These are phyloP conservation scores for Noturus placidus DNA, from an alignment of 2,113 vertebrate species.

Conservation along the genomic window DNA sequence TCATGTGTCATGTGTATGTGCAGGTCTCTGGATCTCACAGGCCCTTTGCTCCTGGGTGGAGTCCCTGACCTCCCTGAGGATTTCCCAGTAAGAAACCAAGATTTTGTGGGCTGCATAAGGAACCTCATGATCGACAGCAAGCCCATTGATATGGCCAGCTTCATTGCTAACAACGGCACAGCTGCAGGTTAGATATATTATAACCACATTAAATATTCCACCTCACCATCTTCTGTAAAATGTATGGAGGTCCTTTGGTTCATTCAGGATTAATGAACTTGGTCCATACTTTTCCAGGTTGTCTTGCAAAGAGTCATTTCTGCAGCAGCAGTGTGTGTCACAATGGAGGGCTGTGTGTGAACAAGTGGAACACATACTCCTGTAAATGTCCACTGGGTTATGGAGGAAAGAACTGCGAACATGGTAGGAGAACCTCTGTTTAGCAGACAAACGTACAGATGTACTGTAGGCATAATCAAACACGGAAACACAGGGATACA, in stretches of 20 bases:
- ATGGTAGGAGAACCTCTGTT: slow-evolving; percentile 68
- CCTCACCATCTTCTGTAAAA: background rate
- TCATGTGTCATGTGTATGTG: slow-evolving; percentile 32
- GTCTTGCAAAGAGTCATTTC: slow-evolving; percentile 77
- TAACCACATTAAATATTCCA: background rate
- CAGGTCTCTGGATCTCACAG: slow-evolving; percentile 86
- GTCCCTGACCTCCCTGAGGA: slow-evolving; percentile 86
- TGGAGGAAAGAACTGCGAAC: slow-evolving; percentile 85
- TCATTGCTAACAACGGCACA: slow-evolving; percentile 86
- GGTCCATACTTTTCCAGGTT: slow-evolving; percentile 66
- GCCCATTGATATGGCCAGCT: slow-evolving; percentile 80
- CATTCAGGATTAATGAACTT: slow-evolving; percentile 9
- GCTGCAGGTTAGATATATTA: slow-evolving; percentile 70
- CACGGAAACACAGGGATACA: background rate
- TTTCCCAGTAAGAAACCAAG: slow-evolving; percentile 80
- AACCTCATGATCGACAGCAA: slow-evolving; percentile 82
- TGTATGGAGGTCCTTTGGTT: slow-evolving; percentile 14
- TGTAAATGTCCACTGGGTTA: slow-evolving; percentile 78
- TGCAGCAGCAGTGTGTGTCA: slow-evolving; percentile 76
- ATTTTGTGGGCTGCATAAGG: slow-evolving; percentile 85
- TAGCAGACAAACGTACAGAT: background rate
- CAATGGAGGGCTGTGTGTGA: slow-evolving; percentile 80
- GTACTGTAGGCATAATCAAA: background rate
- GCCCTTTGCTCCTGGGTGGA: slow-evolving; percentile 84
- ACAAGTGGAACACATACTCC: slow-evolving; percentile 78